These are phyloP conservation scores for Channa argus DNA, from an alignment of 2,113 vertebrate species.

Conservation along the genomic window DNA sequence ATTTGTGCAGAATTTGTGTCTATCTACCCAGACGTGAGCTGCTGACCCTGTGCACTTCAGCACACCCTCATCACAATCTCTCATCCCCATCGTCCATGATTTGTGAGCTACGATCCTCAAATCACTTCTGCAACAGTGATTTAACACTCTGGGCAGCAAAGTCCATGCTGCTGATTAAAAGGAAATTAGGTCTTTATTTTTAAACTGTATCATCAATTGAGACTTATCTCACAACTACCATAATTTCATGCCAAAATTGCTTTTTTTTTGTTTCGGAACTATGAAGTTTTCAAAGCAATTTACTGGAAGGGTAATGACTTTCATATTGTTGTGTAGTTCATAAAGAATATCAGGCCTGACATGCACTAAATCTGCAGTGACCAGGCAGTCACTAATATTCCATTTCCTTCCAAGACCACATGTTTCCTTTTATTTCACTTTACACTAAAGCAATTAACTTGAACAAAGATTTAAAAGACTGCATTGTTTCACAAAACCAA, in stretches of 20 bases:
- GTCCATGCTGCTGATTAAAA: conserved; percentile 69
- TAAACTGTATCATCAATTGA: conserved; percentile 66
- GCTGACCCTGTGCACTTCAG: conserved; percentile 36
- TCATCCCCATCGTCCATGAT: conserved; percentile 29
- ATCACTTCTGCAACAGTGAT: conserved; percentile 67
- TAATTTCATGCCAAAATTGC: conserved; percentile 58
- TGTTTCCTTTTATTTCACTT: conserved; percentile 10
- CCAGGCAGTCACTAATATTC: conserved; percentile 13
- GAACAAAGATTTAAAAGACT: conserved; percentile 6
- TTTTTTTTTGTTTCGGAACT: conserved; percentile 38
- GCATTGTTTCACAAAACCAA: conserved; percentile 16
- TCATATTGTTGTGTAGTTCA: conserved; percentile 48
- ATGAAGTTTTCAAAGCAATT: conserved; percentile 66
- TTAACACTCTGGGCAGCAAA: conserved; percentile 45
- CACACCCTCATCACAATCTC: conserved; percentile 2
- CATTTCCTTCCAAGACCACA: conserved; percentile 8
- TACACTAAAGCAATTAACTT: conserved; percentile 9
- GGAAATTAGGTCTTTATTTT: conserved; percentile 74
- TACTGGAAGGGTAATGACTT: conserved; percentile 48
- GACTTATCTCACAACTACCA: conserved; percentile 54
- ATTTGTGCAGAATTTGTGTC: not conserved
- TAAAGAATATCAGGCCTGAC: conserved; percentile 54
- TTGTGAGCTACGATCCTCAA: conserved; percentile 51
- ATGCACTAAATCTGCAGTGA: conserved; percentile 36
- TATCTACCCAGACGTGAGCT: conserved; percentile 32